Base-by-base conservation (phyloP, 2,797 vertebrate genomes). In the Rhinella marina region DNA sequence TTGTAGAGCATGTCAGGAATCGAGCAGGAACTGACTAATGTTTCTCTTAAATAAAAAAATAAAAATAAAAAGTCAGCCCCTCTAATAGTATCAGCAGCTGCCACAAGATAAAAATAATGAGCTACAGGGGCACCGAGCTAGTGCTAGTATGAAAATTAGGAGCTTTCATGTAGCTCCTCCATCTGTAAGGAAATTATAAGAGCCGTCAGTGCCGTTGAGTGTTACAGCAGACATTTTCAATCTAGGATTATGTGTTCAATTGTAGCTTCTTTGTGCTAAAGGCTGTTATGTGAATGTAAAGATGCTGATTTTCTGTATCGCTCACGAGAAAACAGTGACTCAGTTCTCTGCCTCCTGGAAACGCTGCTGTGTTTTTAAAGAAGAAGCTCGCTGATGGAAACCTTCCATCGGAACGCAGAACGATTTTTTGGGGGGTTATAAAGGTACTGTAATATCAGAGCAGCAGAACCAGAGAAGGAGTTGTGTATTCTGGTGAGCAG, bases 51-150 rank as follows among this genome's bases (percentile, higher is more conserved):
- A 93, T 90, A 89, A 87, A 41, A 81, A 86, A 85, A n/a, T n/a
- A n/a, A n/a, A 94, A 92, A 6, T 6, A 41, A 41, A 41, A 94
- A 92, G 92, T 90, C 90, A 90, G 90, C 93, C 90, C 91, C 90
- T 94, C 86, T 91, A 94, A 92, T 92, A 77, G 25, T 87, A 94
- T 92, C 90, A 93, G 90, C 86, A 92, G 90, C 91, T 93, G 91
- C 92, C 92, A 93, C 92, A 88, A 91, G 91, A 92, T 92, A 91
- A 91, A 88, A 91, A 85, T 91, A 94, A 94, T 91, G 92, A 94
- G 92, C 87, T 82, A 48, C 89, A 93, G 89, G 88, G 92, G 90
- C 88, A 93, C 90, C 54, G 70, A 87, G 81, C 90, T 27, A 88
- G 75, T 76, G 88, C 87, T 87, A 72, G 90, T 88, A 87, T 70